Percentiles rank a stretch among this genome's conserved stretches.
Evolutionary conservation across 2,113 vertebrate species (phyloP).

Genomic region (Etia nguti): DNA sequence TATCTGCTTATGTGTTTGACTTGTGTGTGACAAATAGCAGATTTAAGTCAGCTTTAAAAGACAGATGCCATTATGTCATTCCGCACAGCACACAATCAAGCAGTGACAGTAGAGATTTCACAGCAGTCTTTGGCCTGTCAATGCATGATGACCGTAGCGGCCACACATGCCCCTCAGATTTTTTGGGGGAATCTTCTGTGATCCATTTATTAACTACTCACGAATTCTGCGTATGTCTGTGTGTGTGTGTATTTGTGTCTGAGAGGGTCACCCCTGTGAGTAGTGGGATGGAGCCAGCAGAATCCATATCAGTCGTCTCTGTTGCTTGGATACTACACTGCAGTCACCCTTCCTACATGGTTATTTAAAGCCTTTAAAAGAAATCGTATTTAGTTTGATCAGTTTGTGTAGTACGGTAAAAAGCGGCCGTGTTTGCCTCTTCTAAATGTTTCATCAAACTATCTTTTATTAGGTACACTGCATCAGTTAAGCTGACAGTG

Average conservation of each 20-base stretch:
- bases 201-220: slow-evolving; percentile 37
- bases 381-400: slow-evolving; percentile 21
- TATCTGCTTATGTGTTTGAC: background rate
- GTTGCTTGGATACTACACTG: slow-evolving; percentile 72
- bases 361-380: slow-evolving; percentile 70
- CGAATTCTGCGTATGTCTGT: background rate
- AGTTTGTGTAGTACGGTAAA: background rate
- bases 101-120: slow-evolving; percentile 28
- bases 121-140: slow-evolving; percentile 8
- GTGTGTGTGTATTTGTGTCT: background rate
- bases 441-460: background rate
- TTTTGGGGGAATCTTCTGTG: slow-evolving; percentile 34
- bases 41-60: slow-evolving; percentile 31
- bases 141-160: slow-evolving; percentile 25
- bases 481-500: background rate
- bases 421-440: background rate
- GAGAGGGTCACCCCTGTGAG: slow-evolving; percentile 59
- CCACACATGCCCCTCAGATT: slow-evolving; percentile 15
- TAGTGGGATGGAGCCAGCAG: slow-evolving; percentile 48
- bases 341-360: slow-evolving; percentile 41
- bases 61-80: background rate
- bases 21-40: background rate
- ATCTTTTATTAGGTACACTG: background rate
- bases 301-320: slow-evolving; percentile 61
- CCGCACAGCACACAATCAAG: background rate